These are phyloP conservation scores for Tetramorium simillimum DNA, from an alignment of 1,140 invertebrate genomes.

Conservation along the genomic window DNA sequence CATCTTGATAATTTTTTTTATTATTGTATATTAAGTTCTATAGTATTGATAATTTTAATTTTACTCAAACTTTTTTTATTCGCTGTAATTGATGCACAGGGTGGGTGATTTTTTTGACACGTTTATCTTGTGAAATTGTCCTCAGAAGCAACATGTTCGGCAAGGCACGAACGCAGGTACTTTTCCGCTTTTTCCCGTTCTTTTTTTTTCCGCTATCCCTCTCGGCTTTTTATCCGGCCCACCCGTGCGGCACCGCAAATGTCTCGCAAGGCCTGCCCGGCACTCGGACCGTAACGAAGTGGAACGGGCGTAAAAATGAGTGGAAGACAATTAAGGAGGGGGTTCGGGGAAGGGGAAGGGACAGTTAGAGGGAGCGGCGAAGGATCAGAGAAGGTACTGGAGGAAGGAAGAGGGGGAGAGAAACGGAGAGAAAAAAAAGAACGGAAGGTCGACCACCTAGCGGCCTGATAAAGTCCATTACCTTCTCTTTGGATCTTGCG, in stretches of 20 bases:
- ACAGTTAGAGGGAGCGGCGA: neutral
- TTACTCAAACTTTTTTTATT: neutral
- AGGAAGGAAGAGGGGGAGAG: constrained; percentile 9
- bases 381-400: constrained; percentile 14
- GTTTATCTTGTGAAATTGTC: constrained; percentile 10
- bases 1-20: neutral
- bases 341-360: neutral
- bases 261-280: constrained; percentile 69
- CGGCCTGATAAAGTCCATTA: constrained; percentile 79
- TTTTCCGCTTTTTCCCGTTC: constrained; percentile 16
- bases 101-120: neutral
- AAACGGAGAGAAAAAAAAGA: constrained; percentile 51
- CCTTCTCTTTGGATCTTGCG: constrained; percentile 66
- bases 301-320: constrained; percentile 79
- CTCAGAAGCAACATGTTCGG: constrained; percentile 18
- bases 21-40: neutral
- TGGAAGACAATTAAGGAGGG: constrained; percentile 79
- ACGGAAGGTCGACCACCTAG: constrained; percentile 78
- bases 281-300: constrained; percentile 76
- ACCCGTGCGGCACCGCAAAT: constrained; percentile 72
- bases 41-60: neutral
- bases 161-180: neutral
- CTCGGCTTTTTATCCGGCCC: constrained; percentile 64
- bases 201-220: constrained; percentile 21
- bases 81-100: neutral